Conservation (phyloP, 2,888 invertebrate genomes). For the Polydrusus tereticollis region DNA sequence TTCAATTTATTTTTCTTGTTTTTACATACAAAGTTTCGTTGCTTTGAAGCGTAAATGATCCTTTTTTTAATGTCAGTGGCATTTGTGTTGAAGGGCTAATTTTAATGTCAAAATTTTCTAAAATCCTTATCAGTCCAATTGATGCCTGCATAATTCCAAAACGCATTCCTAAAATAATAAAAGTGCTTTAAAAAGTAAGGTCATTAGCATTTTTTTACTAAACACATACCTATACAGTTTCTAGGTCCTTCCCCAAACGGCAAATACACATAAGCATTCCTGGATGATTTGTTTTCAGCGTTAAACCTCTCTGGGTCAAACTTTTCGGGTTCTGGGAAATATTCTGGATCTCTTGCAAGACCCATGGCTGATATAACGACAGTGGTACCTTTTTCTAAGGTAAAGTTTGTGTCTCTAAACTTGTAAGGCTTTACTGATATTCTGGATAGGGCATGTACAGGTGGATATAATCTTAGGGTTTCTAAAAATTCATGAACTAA, state of each 20-base stretch:
- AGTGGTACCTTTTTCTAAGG: conserved; percentile 58
- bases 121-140: conserved; percentile 53
- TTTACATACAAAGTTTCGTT: conserved; percentile 51
- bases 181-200: neutral
- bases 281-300: conserved; percentile 57
- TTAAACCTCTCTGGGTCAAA: conserved; percentile 65
- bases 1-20: conserved; percentile 34
- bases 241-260: conserved; percentile 62
- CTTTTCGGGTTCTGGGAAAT: conserved; percentile 62
- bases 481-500: too few relatives aligned
- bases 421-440: conserved; percentile 56
- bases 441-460: conserved; percentile 56
- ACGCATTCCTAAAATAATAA: conserved; percentile 54
- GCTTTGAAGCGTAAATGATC: conserved; percentile 49
- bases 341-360: conserved; percentile 61
- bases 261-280: conserved; percentile 57
- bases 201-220: neutral
- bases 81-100: conserved; percentile 48
- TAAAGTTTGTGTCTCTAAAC: conserved; percentile 50
- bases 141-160: conserved; percentile 58
- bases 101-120: conserved; percentile 53
- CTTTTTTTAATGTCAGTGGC: conserved; percentile 49
- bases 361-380: conserved; percentile 59
- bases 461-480: conserved; percentile 63
- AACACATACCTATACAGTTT: conserved; percentile 58